These are phyloP conservation scores for Pseudopodoces humilis DNA, from an alignment of 2,113 vertebrate species.

Conservation along the genomic window DNA sequence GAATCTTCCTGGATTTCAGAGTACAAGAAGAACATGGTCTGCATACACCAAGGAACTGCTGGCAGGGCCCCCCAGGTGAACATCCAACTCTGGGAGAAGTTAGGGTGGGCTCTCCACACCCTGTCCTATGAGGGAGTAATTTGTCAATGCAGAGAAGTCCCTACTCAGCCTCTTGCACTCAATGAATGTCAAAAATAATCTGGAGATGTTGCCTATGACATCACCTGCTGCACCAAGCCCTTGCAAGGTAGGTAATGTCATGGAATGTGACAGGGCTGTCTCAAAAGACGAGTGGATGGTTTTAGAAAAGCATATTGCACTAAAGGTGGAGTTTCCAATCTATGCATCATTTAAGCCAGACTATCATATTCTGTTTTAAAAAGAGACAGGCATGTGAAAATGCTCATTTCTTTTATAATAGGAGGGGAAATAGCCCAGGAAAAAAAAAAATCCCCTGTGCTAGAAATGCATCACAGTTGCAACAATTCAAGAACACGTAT, in stretches of 20 bases:
- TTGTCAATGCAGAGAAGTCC: neutral
- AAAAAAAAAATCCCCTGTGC: neutral
- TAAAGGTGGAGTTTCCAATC: neutral
- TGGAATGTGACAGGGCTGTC: neutral
- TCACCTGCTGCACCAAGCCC: neutral
- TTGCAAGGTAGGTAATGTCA: neutral
- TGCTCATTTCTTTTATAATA: neutral
- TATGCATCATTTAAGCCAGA: neutral
- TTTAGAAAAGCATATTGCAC: neutral
- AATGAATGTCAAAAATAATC: neutral
- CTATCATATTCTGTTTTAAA: neutral
- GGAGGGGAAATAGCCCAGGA: neutral
- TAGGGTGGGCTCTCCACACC: neutral
- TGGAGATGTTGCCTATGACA: neutral
- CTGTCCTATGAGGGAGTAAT: neutral
- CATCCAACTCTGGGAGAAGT: neutral
- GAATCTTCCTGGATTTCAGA: neutral
- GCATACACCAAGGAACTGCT: neutral
- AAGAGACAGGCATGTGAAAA: neutral
- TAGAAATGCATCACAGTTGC: neutral
- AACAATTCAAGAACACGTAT: constrained; percentile 22
- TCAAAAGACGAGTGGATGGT: neutral
- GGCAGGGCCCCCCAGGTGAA: neutral
- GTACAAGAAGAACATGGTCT: neutral
- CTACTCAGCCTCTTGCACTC: neutral